Evolutionary conservation across 2,797 vertebrate species (phyloP).

Genomic region (Phalloptychus januarius): DNA sequence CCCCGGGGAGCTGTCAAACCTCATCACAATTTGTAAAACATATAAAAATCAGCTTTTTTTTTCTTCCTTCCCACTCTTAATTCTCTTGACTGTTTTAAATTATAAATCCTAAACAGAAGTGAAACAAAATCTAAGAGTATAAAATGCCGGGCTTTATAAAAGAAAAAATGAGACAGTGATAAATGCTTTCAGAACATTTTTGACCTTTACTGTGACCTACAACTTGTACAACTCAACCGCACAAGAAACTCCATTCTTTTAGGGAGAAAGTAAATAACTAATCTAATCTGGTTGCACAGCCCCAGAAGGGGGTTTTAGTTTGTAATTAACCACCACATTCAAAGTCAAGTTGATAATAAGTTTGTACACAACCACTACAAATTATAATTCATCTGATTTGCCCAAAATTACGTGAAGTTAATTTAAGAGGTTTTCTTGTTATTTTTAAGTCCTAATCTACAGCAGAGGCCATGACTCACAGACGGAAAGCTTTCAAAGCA

Average conservation of each 20-base stretch:
- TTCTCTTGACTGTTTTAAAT: conserved; percentile 18
- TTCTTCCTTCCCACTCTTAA: background rate
- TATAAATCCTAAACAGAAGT: conserved; percentile 22
- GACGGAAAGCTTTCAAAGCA: background rate
- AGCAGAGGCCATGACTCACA: background rate
- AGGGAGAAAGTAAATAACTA: background rate
- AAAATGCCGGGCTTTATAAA: background rate
- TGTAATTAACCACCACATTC: background rate
- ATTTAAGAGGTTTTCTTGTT: background rate
- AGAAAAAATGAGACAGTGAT: background rate
- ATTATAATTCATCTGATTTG: background rate
- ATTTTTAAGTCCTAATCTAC: background rate
- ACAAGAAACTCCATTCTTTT: background rate
- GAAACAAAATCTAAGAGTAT: background rate
- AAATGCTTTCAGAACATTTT: background rate
- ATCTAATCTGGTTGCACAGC: background rate
- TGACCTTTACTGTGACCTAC: background rate
- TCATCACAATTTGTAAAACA: conserved; percentile 33
- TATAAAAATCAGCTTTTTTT: conserved; percentile 23
- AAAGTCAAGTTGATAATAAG: background rate
- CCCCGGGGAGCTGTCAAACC: conserved; percentile 34
- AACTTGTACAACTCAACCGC: background rate
- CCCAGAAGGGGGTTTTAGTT: background rate
- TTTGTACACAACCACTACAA: background rate
- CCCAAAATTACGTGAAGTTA: background rate